Conservation (phyloP, 2,113 vertebrate genomes). For the Cinclus mexicanus region DNA sequence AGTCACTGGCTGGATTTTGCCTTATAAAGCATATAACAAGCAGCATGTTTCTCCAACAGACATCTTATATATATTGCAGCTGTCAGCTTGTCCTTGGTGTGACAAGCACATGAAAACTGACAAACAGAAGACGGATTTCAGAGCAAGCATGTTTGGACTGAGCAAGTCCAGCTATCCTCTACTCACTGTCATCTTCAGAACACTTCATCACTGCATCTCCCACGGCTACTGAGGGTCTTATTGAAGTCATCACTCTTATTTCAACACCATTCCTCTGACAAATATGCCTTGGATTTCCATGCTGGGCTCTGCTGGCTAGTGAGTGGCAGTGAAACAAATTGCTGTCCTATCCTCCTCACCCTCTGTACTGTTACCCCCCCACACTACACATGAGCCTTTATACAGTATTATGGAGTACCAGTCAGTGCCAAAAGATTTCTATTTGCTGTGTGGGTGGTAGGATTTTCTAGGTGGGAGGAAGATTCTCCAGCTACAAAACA, state of each 20-base stretch:
- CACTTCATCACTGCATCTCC: background rate
- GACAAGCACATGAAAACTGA: background rate
- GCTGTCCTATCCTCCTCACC: background rate
- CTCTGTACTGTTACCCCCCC: background rate
- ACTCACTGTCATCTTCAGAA: background rate
- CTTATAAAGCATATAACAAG: background rate
- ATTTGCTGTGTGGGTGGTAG: background rate
- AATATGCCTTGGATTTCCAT: background rate
- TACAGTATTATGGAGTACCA: background rate
- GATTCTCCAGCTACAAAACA: background rate
- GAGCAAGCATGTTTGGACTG: background rate
- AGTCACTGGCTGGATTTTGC: background rate
- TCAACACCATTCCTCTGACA: background rate
- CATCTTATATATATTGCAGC: background rate
- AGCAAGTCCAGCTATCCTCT: background rate
- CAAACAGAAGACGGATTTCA: background rate
- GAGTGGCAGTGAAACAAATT: background rate
- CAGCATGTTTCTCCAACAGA: background rate
- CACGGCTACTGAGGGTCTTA: background rate
- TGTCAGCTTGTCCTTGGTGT: background rate
- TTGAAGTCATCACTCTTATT: background rate
- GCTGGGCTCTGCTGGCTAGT: background rate
- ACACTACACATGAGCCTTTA: background rate
- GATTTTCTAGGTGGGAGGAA: background rate
- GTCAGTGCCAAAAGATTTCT: background rate